Evolutionary conservation across 2,888 invertebrate species (phyloP).

Genomic region (Ptychoptera contaminata): DNA sequence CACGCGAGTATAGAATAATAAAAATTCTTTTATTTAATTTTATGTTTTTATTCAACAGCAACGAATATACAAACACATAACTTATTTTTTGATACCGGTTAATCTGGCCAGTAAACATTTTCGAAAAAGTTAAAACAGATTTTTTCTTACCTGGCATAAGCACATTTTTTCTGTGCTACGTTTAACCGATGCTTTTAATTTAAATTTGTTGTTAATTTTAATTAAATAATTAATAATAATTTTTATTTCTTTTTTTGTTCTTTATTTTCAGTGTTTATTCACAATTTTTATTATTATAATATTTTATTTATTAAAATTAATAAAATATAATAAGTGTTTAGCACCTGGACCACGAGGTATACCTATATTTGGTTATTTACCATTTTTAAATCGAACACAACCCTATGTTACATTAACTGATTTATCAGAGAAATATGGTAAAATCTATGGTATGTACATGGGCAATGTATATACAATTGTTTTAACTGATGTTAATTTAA

Average conservation of each 20-base stretch:
- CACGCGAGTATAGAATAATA: too few relatives aligned
- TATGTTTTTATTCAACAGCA: too few relatives aligned
- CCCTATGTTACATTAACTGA: slow-evolving; percentile 56
- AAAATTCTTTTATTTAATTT: too few relatives aligned
- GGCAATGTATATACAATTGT: slow-evolving; percentile 64
- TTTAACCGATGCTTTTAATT: too few relatives aligned
- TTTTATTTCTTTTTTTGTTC: background rate
- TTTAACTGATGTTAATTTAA: slow-evolving; percentile 53
- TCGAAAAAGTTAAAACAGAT: too few relatives aligned
- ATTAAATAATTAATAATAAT: too few relatives aligned
- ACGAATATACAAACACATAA: too few relatives aligned
- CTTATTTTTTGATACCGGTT: too few relatives aligned
- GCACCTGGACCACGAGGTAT: slow-evolving; percentile 66
- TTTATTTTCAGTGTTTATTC: background rate
- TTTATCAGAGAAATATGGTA: slow-evolving; percentile 51
- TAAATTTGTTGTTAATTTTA: too few relatives aligned
- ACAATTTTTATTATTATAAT: slow-evolving; percentile 9
- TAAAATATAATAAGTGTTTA: slow-evolving; percentile 31
- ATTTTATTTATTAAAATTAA: slow-evolving; percentile 25
- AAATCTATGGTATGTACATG: slow-evolving; percentile 55
- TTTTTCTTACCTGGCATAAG: too few relatives aligned
- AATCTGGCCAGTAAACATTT: too few relatives aligned
- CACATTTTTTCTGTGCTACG: too few relatives aligned
- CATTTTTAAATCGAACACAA: slow-evolving; percentile 48
- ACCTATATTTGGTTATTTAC: slow-evolving; percentile 65